These are phyloP conservation scores for Dicranocentrus wangi DNA, from an alignment of 2,888 invertebrate species.

Conservation along the genomic window DNA sequence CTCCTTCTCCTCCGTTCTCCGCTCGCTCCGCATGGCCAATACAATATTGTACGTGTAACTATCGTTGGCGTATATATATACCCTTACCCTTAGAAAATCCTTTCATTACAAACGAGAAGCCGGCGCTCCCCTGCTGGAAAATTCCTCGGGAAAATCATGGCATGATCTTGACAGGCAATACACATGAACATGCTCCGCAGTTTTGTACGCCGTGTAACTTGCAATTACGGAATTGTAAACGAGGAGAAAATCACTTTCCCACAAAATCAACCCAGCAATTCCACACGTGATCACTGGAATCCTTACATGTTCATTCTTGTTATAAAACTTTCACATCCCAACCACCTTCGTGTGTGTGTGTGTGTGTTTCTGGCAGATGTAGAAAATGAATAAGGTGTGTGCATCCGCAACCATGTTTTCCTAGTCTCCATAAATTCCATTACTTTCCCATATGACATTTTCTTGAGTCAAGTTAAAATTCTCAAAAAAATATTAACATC, in stretches of 20 bases:
- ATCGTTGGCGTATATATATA: too few relatives aligned
- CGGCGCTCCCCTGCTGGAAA: conserved; percentile 47
- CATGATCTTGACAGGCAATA: conserved; percentile 58
- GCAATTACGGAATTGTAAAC: conserved; percentile 45
- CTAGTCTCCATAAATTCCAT: too few relatives aligned
- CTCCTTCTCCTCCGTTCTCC: conserved; percentile 15
- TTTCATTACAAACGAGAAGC: conserved; percentile 62
- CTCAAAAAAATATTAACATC: too few relatives aligned
- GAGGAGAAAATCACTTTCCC: conserved; percentile 45
- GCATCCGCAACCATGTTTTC: too few relatives aligned
- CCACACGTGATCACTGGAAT: conserved; percentile 20
- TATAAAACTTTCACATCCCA: neutral
- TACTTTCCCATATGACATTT: too few relatives aligned
- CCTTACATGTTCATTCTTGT: conserved; percentile 35
- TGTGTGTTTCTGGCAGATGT: neutral
- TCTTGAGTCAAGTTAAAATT: too few relatives aligned
- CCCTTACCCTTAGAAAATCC: conserved; percentile 27
- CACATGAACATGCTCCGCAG: neutral
- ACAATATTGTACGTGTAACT: too few relatives aligned
- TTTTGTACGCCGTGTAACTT: too few relatives aligned
- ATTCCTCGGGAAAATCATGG: conserved; percentile 37
- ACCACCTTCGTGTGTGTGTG: neutral
- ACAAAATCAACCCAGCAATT: conserved; percentile 35
- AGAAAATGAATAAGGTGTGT: neutral
- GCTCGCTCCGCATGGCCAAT: too few relatives aligned